Percentiles rank a stretch among this genome's conserved stretches.
Conservation (phyloP, 2,888 invertebrate species). For the Cerastis leucographa region DNA sequence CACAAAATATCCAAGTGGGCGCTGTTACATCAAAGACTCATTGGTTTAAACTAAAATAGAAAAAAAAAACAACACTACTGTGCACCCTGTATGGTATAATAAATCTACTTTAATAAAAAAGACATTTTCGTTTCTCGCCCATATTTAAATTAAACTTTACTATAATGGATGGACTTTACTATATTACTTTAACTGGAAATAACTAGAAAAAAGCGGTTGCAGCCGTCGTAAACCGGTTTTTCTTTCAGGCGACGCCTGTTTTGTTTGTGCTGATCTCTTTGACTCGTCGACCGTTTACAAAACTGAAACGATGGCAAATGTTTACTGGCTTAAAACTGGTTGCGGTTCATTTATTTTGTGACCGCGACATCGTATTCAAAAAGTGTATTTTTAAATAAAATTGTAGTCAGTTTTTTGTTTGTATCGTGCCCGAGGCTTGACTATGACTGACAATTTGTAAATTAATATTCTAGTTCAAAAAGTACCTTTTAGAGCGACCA, state of each 20-base stretch:
- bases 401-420: background rate
- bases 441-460: background rate
- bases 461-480: background rate
- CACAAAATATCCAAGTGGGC: conserved; percentile 1
- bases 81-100: background rate
- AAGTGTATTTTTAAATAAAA: background rate
- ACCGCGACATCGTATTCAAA: background rate
- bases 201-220: conserved; percentile 9
- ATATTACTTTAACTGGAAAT: too few relatives aligned
- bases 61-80: background rate
- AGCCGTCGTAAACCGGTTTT: conserved; percentile 8
- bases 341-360: conserved; percentile 18
- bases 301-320: conserved; percentile 22
- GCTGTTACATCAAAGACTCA: background rate
- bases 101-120: conserved; percentile 20
- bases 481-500: too few relatives aligned
- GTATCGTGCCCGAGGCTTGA: background rate
- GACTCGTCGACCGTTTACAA: conserved; percentile 27
- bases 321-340: conserved; percentile 22
- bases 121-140: conserved; percentile 19
- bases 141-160: background rate
- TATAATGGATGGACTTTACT: too few relatives aligned
- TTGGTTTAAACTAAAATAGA: conserved; percentile 7
- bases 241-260: conserved; percentile 13
- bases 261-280: conserved; percentile 31